Base-by-base conservation (phyloP, 2,888 invertebrate genomes). In the Hydraecia micacea region DNA sequence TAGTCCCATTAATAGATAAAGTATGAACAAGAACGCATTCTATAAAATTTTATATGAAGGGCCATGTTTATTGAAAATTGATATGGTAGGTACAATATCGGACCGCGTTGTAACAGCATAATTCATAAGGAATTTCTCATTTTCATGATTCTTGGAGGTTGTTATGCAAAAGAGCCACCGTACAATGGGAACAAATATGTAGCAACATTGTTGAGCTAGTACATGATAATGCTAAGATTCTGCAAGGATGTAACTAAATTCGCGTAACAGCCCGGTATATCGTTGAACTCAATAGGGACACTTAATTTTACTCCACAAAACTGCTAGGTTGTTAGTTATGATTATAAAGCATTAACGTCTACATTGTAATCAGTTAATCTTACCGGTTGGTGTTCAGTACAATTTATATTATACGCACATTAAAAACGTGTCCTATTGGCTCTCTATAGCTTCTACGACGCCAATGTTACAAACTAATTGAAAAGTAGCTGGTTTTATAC, bases 221-320 rank as follows among this genome's bases (percentile, higher is more conserved):
- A 71, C 75, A 86, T 84, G 75, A 87, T 87, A 84, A 76, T 58
- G 80, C 13, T 77, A 63, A 76, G 75, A 76, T 79, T 79, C 73
- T 87, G 75, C 58, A 76, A 73, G 82, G 86, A 85, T 78, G 86
- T 81, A 87, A 81, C 78, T n/a, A n/a, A 78, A 79, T 73, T 82
- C 77, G 55, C 55, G 67, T 79, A 71, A 77, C 79, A 71, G 69
- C 32, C 28, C 5, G 46, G 70, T 69, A 73, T 71, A 72, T 71
- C 82, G 82, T 73, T 82, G 86, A 70, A 74, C 75, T 85, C 87
- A 79, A 87, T 86, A 86, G 81, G 74, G 77, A 79, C 72, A 85
- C 82, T 87, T 79, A 78, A 85, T 75, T 85, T 87, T 87, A 86
- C 70, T 79, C 78, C 78, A 81, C 87, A 81, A 87, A 87, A 86